Evolutionary conservation across 2,797 vertebrate species (phyloP).

Genomic region (Ispidina lecontei): DNA sequence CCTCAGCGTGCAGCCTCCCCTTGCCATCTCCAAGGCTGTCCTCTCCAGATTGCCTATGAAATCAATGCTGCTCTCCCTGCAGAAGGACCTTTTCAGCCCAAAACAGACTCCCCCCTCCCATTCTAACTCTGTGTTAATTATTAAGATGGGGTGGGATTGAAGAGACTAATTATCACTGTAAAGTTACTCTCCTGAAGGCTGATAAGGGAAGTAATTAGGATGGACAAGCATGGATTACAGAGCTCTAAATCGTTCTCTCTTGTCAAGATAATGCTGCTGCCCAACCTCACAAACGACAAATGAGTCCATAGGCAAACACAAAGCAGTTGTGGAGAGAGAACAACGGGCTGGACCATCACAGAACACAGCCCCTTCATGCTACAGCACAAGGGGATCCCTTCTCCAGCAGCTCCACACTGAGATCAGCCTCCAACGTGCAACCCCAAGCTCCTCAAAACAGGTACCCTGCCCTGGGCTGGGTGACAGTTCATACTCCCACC

Average conservation of each 20-base stretch:
- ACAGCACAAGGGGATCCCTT: not conserved
- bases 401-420: not conserved
- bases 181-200: conserved; percentile 63
- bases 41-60: not conserved
- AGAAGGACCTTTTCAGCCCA: not conserved
- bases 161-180: conserved; percentile 70
- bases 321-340: not conserved
- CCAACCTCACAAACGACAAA: conserved; percentile 5
- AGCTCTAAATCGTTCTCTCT: conserved; percentile 43
- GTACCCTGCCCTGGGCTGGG: not conserved
- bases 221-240: conserved; percentile 72
- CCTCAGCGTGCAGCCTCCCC: not conserved
- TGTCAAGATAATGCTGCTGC: conserved; percentile 66
- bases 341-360: accelerated
- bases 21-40: not conserved
- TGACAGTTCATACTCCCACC: not conserved
- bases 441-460: not conserved
- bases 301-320: not conserved
- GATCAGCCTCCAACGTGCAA: not conserved
- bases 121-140: conserved; percentile 15
- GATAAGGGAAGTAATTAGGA: conserved; percentile 79
- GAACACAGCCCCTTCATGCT: not conserved
- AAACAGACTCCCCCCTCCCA: not conserved
- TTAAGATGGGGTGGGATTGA: conserved; percentile 67
- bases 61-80: not conserved